Evolutionary conservation across 2,113 vertebrate genomes (phyloP).

Genomic region (Xiphias gladius): DNA sequence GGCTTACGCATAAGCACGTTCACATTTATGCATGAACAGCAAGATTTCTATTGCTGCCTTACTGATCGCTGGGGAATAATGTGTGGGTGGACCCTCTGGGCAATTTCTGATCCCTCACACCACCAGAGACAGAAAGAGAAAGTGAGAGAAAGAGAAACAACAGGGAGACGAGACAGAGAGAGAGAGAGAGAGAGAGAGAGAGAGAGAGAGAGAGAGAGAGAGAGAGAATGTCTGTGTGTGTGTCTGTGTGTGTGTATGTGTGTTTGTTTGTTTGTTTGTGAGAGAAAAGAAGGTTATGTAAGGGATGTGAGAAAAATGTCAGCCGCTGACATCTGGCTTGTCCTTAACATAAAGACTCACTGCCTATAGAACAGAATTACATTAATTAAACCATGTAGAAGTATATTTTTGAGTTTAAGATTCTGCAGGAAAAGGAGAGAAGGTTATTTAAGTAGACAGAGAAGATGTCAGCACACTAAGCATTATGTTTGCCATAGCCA

Average conservation of each 20-base stretch:
- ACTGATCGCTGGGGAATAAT: slow-evolving; percentile 10
- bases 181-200: too few relatives aligned
- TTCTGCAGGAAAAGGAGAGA: neutral
- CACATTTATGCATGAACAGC: slow-evolving; percentile 43
- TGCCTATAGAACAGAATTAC: slow-evolving; percentile 26
- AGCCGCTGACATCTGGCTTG: slow-evolving; percentile 31
- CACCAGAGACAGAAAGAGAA: slow-evolving; percentile 31
- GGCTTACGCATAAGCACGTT: slow-evolving; percentile 21
- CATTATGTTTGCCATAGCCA: neutral
- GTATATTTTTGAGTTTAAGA: slow-evolving; percentile 43
- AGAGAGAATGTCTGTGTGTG: too few relatives aligned
- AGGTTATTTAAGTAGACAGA: slow-evolving; percentile 4
- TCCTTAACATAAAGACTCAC: slow-evolving; percentile 29
- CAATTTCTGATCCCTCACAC: slow-evolving; percentile 50
- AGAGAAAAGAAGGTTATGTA: slow-evolving; percentile 17
- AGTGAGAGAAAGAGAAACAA: slow-evolving; percentile 21
- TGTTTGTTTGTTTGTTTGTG: neutral
- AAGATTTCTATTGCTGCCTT: slow-evolving; percentile 38
- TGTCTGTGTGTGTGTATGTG: neutral
- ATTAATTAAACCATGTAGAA: slow-evolving; percentile 41
- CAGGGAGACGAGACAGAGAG: neutral
- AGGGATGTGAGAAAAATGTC: slow-evolving; percentile 33
- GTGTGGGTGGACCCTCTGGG: slow-evolving; percentile 50
- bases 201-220: neutral
- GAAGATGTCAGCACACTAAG: neutral